Percentiles rank a stretch among this genome's conserved stretches.
Conservation (phyloP, 2,888 invertebrate species). For the Drosophila antonietae region DNA sequence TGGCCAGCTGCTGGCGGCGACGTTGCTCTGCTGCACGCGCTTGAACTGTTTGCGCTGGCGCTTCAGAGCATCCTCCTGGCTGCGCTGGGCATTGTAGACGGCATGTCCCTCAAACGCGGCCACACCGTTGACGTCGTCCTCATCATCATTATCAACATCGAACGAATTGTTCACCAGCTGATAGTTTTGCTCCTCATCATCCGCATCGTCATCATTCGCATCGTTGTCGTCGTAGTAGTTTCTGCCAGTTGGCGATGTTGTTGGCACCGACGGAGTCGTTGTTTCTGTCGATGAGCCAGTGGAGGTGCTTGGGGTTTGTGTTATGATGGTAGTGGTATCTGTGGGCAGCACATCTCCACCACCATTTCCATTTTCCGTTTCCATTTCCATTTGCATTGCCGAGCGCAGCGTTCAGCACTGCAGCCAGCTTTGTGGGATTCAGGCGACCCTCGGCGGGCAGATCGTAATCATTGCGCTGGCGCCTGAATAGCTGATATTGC, state of each 20-base stretch:
- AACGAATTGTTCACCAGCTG: not conserved
- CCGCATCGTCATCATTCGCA: constrained; percentile 21
- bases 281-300: not conserved
- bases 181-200: constrained; percentile 26
- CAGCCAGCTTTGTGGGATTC: constrained; percentile 47
- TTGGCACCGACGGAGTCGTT: not conserved
- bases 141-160: constrained; percentile 18
- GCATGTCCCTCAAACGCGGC: constrained; percentile 4
- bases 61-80: constrained; percentile 26
- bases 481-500: constrained; percentile 45
- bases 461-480: constrained; percentile 42
- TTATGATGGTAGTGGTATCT: not conserved
- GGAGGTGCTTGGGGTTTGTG: not conserved
- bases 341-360: not conserved
- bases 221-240: not conserved
- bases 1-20: constrained; percentile 42
- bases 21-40: constrained; percentile 46
- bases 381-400: not conserved
- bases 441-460: constrained; percentile 59
- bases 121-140: constrained; percentile 18
- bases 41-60: constrained; percentile 46
- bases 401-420: constrained; percentile 26
- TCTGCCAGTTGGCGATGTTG: constrained; percentile 10
- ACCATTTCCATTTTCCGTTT: not conserved
- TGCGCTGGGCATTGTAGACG: constrained; percentile 33